Base-by-base conservation (phyloP, 2,888 invertebrate species). In the Baccha elongata region DNA sequence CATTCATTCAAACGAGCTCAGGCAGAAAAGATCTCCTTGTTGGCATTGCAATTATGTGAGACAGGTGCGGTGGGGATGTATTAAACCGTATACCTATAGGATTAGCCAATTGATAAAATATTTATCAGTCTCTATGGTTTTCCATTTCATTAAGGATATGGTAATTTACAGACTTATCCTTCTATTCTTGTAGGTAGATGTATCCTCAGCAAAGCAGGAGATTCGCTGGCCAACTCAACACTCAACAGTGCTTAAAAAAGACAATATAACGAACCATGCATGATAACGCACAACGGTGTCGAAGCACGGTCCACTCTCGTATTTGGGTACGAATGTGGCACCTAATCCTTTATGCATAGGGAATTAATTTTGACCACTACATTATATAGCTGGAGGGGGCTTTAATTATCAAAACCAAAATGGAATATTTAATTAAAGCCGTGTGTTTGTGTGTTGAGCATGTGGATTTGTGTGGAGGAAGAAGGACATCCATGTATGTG, bases 401-500 rank as follows among this genome's bases (percentile, higher is more conserved):
- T 72, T 76, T 83, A 83, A 83, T 83, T 83, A 83, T 76, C 81
- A 83, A 83, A 83, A 83, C 81, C 81, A 40, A 83, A 83, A 83
- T 83, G 81, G 81, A 83, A 83, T 83, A 83, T 76, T 83, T 83
- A 83, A 83, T 83, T 83, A 76, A 83, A 72, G 72, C 26, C 44
- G 17, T 29, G 19, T 26, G 44, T 26, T 46, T 35, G n/a, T 62
- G 52, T 46, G 68, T 23, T n/a, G 58, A 26, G 4, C 26, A 53
- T 26, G 19, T 52, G 40, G 26, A 50, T 17, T 48, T 15, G 29
- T 8, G 8, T 8, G 7, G 29, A 46, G 15, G 72, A 32, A 6
- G 32, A 37, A 53, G 35, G 21, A 37, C 29, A 50, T 15, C 48
- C 13, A 3, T 7, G 15, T 40, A 7, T 7, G 17, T 52, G 11